Percentiles rank a stretch among this genome's conserved stretches.
phyloP scores from a whole-genome alignment of 2,888 invertebrate genomes.

The Podotricha telesiphe region DNA sequence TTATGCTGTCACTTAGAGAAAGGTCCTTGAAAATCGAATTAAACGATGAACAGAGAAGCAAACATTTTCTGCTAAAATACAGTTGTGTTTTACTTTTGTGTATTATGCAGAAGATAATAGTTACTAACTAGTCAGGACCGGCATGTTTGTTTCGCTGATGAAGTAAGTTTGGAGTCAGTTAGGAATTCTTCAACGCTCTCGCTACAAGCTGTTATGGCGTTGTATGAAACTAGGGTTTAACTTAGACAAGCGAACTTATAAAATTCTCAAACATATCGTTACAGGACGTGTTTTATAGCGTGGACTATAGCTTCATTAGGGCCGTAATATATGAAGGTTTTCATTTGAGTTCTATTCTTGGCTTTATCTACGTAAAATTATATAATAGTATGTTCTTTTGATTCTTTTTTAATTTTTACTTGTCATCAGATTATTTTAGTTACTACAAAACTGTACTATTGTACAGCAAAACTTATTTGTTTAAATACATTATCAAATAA shows the following conservation, averaged over 20 bases:
- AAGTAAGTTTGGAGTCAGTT: constrained; percentile 65
- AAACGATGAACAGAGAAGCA: constrained; percentile 34
- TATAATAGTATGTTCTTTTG: no score
- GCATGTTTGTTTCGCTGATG: constrained; percentile 72
- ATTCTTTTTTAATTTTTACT: no score
- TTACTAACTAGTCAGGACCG: constrained; percentile 66
- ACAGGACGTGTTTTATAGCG: constrained; percentile 15
- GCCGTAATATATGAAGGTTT: background rate
- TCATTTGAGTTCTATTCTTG: background rate
- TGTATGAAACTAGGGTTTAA: constrained; percentile 46
- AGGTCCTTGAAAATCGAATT: constrained; percentile 31
- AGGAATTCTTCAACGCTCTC: constrained; percentile 62
- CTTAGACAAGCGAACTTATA: constrained; percentile 38
- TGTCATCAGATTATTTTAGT: no score
- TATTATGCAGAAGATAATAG: constrained; percentile 74
- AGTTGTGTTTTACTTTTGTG: constrained; percentile 61
- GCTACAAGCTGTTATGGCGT: constrained; percentile 54
- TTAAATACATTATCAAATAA: no score
- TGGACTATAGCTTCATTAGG: constrained; percentile 21
- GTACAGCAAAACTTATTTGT: no score
- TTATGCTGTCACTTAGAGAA: constrained; percentile 38
- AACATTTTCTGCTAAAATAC: constrained; percentile 54
- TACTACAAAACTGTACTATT: no score
- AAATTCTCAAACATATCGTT: constrained; percentile 14
- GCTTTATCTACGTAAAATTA: background rate